Conservation (phyloP, 2,797 vertebrate genomes). For the Aeoliscus strigatus region DNA sequence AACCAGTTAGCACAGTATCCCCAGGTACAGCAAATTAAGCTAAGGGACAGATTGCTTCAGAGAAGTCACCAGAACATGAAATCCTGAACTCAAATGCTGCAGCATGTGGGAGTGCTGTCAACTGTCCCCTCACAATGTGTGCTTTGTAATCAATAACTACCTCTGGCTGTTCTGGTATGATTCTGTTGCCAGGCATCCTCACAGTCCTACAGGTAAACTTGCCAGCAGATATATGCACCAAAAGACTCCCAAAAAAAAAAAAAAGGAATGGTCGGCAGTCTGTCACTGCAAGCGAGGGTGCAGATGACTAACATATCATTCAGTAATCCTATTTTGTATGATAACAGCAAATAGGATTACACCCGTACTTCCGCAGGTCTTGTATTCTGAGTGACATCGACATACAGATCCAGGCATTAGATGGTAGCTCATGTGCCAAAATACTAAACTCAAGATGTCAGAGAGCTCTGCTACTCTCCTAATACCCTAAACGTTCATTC, state of each 20-base stretch:
- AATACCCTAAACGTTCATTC: slow-evolving; percentile 12
- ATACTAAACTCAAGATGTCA: slow-evolving; percentile 26
- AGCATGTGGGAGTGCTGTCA: slow-evolving; percentile 25
- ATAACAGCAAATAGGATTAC: slow-evolving; percentile 68
- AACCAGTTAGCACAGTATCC: slow-evolving; percentile 48
- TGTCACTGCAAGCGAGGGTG: slow-evolving; percentile 36
- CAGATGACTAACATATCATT: slow-evolving; percentile 54
- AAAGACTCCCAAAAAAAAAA: slow-evolving; percentile 23
- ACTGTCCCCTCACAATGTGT: slow-evolving; percentile 26
- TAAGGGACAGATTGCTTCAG: slow-evolving; percentile 37
- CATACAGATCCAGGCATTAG: slow-evolving; percentile 24
- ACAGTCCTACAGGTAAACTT: slow-evolving; percentile 13
- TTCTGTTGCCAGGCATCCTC: slow-evolving; percentile 16
- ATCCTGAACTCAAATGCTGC: slow-evolving; percentile 16
- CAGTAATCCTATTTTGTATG: slow-evolving; percentile 62
- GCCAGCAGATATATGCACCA: slow-evolving; percentile 27
- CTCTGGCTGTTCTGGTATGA: slow-evolving; percentile 33
- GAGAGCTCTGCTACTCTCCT: slow-evolving; percentile 12
- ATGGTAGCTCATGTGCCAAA: slow-evolving; percentile 15
- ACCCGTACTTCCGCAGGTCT: slow-evolving; percentile 40
- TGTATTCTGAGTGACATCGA: slow-evolving; percentile 35
- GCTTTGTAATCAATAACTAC: slow-evolving; percentile 35
- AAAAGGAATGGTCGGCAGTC: slow-evolving; percentile 31
- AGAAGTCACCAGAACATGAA: slow-evolving; percentile 39
- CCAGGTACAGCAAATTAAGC: slow-evolving; percentile 34